phyloP scores from a whole-genome alignment of 1,140 invertebrate genomes.

The Dendroctonus ponderosae region DNA sequence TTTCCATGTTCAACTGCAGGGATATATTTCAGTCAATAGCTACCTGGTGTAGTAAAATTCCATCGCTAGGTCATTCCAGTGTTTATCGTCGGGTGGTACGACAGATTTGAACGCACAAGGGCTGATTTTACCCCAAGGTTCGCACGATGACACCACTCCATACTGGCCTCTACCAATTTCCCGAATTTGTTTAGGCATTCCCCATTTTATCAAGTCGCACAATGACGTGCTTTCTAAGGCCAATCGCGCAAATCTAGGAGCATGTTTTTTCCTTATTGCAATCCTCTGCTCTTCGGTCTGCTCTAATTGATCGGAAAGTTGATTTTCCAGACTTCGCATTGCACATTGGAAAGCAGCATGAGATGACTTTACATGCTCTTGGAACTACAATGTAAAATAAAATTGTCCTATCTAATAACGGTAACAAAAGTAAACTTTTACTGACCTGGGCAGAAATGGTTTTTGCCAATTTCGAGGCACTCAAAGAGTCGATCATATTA shows the following conservation, averaged over 20 bases:
- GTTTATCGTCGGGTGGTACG: conserved; percentile 84
- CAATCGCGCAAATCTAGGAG: conserved; percentile 78
- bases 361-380: conserved; percentile 64
- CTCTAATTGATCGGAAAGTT: conserved; percentile 71
- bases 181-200: conserved; percentile 73
- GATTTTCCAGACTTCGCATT: conserved; percentile 66
- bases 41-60: conserved; percentile 86
- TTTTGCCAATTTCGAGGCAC: conserved; percentile 68
- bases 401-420: background rate
- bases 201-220: conserved; percentile 73
- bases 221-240: conserved; percentile 83
- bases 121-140: conserved; percentile 71
- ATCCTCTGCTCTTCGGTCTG: conserved; percentile 80
- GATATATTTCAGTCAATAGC: background rate
- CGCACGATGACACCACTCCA: conserved; percentile 87
- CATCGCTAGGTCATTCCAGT: conserved; percentile 90
- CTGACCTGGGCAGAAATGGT: conserved; percentile 72
- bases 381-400: conserved; percentile 50
- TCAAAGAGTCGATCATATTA: conserved; percentile 73
- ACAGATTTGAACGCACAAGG: conserved; percentile 89
- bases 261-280: conserved; percentile 73
- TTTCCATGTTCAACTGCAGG: no score
- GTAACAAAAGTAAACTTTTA: background rate
- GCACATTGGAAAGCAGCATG: conserved; percentile 70
- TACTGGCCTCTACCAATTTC: conserved; percentile 90